Evolutionary conservation across 2,888 invertebrate genomes (phyloP), one percentile per base, ranked within the genome.

Genomic region (Prenolepis imparis): DNA sequence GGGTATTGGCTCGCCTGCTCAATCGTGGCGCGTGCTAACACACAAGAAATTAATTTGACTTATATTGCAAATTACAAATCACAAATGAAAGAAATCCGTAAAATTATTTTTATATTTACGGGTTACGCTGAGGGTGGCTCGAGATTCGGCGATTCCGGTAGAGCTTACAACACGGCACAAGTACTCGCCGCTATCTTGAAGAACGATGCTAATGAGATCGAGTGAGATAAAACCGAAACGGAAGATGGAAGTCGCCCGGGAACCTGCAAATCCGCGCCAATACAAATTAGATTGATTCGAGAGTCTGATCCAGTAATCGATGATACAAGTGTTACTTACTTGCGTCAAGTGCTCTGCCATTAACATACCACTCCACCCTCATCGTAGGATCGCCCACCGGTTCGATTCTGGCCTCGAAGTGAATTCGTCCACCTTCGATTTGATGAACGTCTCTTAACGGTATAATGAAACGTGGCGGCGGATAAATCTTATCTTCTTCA

Each of bases 171-270:
- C 98, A 88, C 98, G 97, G 95, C 98, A 98, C 88, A 98, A 96
- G 93, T 98, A 98, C 95, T 98, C 98, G 83, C 98, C 99, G 92
- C 97, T 97, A 94, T 99, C 99, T 93, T 97, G 97, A 87, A 97
- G 95, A 90, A 97, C 97, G 83, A 98, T 96, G 95, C 98, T 98
- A 91, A 99, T 96, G 94, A 99, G 96, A 94, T 99, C 98, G 91
- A 99, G 96, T 90, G 99, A 98, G 92, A 99, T 99, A 94, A 98
- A 99, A 92, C 99, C 99, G 95, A 99, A 99, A 94, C 99, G 98
- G 96, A 99, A 98, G 93, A 98, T 97, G 88, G 98, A 98, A 93
- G 98, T 98, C 94, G 98, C 98, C 94, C 99, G 97, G 90, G 99
- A 99, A 96, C 99, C 99, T 99, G 92, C 28, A 15, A 36, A 77